Evolutionary conservation across 2,113 vertebrate species (phyloP), one percentile per base, ranked within the genome.

Genomic region (Pyrgilauda ruficollis): DNA sequence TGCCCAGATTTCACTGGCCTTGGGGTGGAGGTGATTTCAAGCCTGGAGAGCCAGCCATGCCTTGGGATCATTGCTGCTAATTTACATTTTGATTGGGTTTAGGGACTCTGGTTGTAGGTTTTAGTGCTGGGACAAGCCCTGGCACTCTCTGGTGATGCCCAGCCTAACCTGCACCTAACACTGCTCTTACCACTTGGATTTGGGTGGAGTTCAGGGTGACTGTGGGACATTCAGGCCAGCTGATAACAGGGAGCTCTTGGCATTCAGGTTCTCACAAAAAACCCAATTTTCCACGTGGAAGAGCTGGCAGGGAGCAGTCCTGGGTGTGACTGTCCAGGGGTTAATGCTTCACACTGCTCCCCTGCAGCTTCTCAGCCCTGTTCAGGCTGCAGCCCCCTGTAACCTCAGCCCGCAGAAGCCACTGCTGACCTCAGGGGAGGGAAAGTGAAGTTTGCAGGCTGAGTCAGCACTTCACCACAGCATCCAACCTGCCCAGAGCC

Each of bases 391-490:
- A 88, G 64, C 59, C 93, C 89, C 87, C 68, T 12, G 2, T 9
- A 13, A 92, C 75, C 88, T 93, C 92, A 94, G 86, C 83, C 95
- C 95, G 58, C 94, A 94, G 93, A 90, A 64, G 56, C 90, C 75
- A 35, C 84, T 56, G 85, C 73, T 90, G 90, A 70, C 35, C 90
- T 92, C 50, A 8, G 52, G 55, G 76, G 16, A 88, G 88, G 62
- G 96, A 96, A 94, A 97, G 96, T 95, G 96, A 94, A 95, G 53
- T 30, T 46, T 78, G 69, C 73, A 88, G 89, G 49, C 86, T 87
- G 91, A 76, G 70, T 84, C 75, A 90, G 84, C 63, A 6, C 26
- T 47, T 84, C 17, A 27, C 79, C 37, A 5, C 77, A 61, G 27
- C 3, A 0, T 37, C 66, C 73, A 46, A 4, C 39, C 55, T 70